phyloP scores from a whole-genome alignment of 2,797 vertebrate genomes.

The Hapalemur alaotrensis region DNA sequence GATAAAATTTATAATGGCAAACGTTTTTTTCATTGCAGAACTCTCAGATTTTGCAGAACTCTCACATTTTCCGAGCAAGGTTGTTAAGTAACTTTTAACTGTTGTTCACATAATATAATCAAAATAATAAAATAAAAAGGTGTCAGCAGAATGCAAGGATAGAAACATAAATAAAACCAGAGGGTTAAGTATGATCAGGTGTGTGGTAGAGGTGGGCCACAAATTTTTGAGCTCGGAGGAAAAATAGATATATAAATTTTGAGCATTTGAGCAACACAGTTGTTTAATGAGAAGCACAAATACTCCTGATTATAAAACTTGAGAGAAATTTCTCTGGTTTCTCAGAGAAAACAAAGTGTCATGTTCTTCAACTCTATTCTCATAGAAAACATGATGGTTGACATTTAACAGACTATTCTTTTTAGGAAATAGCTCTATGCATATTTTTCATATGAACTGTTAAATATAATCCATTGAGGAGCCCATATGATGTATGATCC shows the following conservation, averaged over 20 bases:
- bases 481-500: background rate
- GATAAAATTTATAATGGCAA: background rate
- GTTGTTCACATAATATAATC: background rate
- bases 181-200: background rate
- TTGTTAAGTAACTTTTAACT: background rate
- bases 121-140: background rate
- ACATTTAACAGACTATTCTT: background rate
- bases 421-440: background rate
- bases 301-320: background rate
- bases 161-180: background rate
- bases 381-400: background rate
- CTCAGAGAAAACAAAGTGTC: background rate
- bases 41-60: background rate
- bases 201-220: background rate
- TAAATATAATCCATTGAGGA: background rate
- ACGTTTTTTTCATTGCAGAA: background rate
- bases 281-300: background rate
- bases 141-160: background rate
- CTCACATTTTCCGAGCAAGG: background rate
- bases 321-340: background rate
- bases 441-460: background rate
- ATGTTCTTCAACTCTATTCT: background rate
- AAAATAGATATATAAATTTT: constrained; percentile 1
- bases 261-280: background rate
- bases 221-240: background rate